Conservation (phyloP, 2,888 invertebrate species). For the Acholoe squamosa region DNA sequence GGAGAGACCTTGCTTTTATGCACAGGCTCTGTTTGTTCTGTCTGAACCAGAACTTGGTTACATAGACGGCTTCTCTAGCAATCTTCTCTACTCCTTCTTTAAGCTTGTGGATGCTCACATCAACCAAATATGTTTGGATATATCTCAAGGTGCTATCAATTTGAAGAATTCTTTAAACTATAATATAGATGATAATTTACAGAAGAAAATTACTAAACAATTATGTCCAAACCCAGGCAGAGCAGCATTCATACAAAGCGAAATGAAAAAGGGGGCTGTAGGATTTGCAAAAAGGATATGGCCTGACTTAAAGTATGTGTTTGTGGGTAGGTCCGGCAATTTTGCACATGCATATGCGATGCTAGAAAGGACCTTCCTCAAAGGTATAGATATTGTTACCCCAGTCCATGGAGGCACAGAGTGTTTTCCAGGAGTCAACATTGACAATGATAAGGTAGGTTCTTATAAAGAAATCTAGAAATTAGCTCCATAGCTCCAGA, state of each 20-base stretch:
- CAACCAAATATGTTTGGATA: background rate
- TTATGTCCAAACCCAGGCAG: background rate
- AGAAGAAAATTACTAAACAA: background rate
- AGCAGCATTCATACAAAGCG: background rate
- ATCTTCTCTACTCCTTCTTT: slow-evolving; percentile 10
- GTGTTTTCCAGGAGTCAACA: background rate
- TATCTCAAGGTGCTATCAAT: background rate
- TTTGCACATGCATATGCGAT: slow-evolving; percentile 7
- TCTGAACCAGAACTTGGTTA: background rate
- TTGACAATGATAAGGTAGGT: slow-evolving; percentile 21
- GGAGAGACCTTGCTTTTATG: background rate
- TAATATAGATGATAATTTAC: background rate
- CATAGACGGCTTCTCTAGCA: slow-evolving; percentile 13
- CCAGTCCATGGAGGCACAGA: background rate
- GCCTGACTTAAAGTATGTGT: background rate
- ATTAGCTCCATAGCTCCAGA: too few species aligned
- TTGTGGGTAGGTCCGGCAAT: background rate
- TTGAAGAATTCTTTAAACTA: too few species aligned
- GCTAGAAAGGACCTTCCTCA: background rate
- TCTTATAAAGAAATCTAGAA: too few species aligned
- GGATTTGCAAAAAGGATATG: slow-evolving; percentile 10
- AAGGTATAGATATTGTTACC: background rate
- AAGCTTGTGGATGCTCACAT: background rate
- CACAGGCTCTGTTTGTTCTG: background rate
- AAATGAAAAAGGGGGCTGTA: background rate